These are phyloP conservation scores for Drosophila seguyi DNA, from an alignment of 1,140 invertebrate genomes.

Conservation along the genomic window DNA sequence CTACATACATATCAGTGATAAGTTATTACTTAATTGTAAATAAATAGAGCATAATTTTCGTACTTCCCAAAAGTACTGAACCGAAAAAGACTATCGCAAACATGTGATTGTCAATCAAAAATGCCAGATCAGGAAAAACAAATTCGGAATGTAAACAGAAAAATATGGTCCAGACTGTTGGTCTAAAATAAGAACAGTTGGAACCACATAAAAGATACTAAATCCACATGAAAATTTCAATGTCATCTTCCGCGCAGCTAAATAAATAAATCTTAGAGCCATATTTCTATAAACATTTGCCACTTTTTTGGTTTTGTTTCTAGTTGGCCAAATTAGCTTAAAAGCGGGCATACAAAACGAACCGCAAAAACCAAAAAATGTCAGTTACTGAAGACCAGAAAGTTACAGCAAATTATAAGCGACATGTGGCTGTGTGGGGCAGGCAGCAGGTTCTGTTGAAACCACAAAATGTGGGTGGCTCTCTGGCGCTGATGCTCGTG, in stretches of 20 bases:
- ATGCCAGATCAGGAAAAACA: slow-evolving; percentile 27
- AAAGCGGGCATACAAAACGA: slow-evolving; percentile 24
- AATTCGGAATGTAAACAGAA: slow-evolving; percentile 52
- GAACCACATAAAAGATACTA: slow-evolving; percentile 37
- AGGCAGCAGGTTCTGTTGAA: slow-evolving; percentile 14
- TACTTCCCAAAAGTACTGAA: background rate
- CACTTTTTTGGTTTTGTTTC: background rate
- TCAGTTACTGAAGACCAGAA: slow-evolving; percentile 60
- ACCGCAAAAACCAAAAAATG: slow-evolving; percentile 57
- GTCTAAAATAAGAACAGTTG: slow-evolving; percentile 19
- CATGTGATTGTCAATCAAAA: slow-evolving; percentile 66
- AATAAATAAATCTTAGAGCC: slow-evolving; percentile 57
- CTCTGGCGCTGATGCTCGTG: slow-evolving; percentile 18
- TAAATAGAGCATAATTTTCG: slow-evolving; percentile 5
- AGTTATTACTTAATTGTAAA: too few relatives aligned
- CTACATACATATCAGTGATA: too few relatives aligned
- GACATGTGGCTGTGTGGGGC: slow-evolving; percentile 62
- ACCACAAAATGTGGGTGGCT: slow-evolving; percentile 57
- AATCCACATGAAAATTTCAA: slow-evolving; percentile 44
- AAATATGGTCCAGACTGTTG: slow-evolving; percentile 25
- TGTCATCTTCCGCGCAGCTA: slow-evolving; percentile 36
- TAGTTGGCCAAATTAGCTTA: slow-evolving; percentile 28
- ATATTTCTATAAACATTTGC: slow-evolving; percentile 7
- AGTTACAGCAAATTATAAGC: slow-evolving; percentile 73
- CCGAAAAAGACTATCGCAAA: slow-evolving; percentile 22